A percentile compares a stretch with the other conserved stretches of the same genome.
These are phyloP conservation scores for Azorinus chamasolen DNA, from an alignment of 2,888 invertebrate genomes.

Conservation along the genomic window DNA sequence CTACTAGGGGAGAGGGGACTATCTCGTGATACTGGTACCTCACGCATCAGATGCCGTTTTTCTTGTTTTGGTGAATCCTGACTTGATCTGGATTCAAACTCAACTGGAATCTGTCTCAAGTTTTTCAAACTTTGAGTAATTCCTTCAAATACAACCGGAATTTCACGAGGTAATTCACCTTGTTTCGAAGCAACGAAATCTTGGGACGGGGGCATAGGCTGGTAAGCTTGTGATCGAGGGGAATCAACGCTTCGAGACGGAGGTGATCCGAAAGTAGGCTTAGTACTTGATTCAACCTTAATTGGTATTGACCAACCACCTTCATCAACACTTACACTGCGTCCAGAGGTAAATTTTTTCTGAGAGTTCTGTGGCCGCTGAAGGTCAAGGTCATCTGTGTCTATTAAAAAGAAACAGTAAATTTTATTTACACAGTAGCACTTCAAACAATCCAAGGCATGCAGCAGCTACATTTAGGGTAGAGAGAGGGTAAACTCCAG, in stretches of 20 bases:
- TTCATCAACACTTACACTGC: conserved; percentile 52
- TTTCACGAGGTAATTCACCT: conserved; percentile 55
- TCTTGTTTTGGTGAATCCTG: conserved; percentile 8
- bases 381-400: conserved; percentile 49
- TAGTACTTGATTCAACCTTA: conserved; percentile 43
- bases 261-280: conserved; percentile 31
- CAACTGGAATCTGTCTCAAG: conserved; percentile 52
- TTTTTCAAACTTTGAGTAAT: conserved; percentile 42
- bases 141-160: conserved; percentile 60
- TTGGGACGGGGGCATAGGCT: conserved; percentile 39
- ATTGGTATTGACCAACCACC: conserved; percentile 59
- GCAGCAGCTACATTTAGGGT: too few species aligned
- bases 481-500: too few species aligned
- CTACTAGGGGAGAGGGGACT: conserved; percentile 9
- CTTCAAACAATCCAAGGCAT: too few species aligned
- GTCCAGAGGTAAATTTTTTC: conserved; percentile 16
- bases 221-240: conserved; percentile 34
- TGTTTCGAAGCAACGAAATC: conserved; percentile 54
- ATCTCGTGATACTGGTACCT: conserved; percentile 23
- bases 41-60: conserved; percentile 5
- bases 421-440: not conserved
- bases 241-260: conserved; percentile 49
- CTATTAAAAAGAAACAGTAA: conserved; percentile 48
- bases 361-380: not conserved
- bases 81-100: conserved; percentile 21